Percentiles rank a stretch among this genome's conserved stretches.
These are phyloP conservation scores for Lampris megalopsis DNA, from an alignment of 2,113 vertebrate genomes.

Conservation along the genomic window DNA sequence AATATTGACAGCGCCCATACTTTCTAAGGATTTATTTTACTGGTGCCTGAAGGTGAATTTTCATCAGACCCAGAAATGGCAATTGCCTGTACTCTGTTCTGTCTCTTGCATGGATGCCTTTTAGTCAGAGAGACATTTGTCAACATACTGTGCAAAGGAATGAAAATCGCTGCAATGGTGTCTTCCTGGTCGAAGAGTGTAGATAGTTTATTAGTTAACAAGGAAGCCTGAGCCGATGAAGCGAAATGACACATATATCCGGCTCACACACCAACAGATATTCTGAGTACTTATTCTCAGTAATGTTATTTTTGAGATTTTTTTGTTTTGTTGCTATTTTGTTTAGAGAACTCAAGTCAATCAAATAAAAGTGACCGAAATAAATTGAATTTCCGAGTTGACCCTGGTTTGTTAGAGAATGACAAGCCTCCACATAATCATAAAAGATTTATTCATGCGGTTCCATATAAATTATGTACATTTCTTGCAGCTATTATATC, in stretches of 20 bases:
- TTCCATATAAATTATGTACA: conserved; percentile 47
- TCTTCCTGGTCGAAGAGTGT: conserved; percentile 1
- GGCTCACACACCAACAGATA: background rate
- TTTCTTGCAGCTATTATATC: conserved; percentile 35
- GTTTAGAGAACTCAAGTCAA: background rate
- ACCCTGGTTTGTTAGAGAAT: conserved; percentile 38
- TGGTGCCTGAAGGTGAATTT: conserved; percentile 50
- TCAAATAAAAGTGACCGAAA: background rate
- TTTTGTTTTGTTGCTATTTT: background rate
- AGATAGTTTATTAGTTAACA: conserved; percentile 1
- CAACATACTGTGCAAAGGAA: background rate
- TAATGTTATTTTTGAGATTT: background rate
- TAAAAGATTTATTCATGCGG: conserved; percentile 46
- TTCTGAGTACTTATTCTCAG: background rate
- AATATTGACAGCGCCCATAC: conserved; percentile 38
- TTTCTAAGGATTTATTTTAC: conserved; percentile 29
- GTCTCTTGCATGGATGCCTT: conserved; percentile 19
- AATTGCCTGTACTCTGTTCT: conserved; percentile 21
- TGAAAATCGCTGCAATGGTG: background rate
- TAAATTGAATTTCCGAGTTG: conserved; percentile 47
- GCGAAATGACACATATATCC: background rate
- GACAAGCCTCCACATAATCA: conserved; percentile 42
- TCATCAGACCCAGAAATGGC: conserved; percentile 34
- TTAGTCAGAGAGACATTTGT: conserved; percentile 25
- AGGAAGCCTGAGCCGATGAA: background rate